Conservation (phyloP, 2,888 invertebrate species). For the Mimachlamys varia region DNA sequence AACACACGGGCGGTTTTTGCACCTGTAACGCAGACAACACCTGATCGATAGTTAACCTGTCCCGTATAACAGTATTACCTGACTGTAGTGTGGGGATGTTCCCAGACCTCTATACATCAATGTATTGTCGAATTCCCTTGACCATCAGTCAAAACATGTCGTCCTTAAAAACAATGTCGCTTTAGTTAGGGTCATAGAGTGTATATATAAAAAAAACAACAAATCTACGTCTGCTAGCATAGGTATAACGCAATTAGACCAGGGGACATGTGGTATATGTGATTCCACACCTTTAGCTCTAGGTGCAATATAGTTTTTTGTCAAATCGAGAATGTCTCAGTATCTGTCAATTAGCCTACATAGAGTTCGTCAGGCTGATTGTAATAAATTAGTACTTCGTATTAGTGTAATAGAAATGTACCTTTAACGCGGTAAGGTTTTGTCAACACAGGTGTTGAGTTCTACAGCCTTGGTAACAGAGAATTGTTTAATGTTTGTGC, state of each 20-base stretch:
- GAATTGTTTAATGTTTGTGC: background rate
- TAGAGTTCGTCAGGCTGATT: background rate
- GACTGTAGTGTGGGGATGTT: background rate
- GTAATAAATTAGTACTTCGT: background rate
- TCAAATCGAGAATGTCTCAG: background rate
- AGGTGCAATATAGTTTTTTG: background rate
- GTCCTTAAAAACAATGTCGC: background rate
- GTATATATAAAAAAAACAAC: background rate
- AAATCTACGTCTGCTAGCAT: background rate
- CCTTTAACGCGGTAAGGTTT: background rate
- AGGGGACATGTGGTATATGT: background rate
- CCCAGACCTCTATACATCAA: background rate
- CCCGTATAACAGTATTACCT: background rate
- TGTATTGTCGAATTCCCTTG: background rate
- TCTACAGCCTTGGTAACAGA: background rate
- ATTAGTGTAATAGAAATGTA: background rate
- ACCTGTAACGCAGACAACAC: background rate
- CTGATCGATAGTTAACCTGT: background rate
- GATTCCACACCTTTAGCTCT: background rate
- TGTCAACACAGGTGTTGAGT: background rate
- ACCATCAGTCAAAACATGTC: conserved; percentile 6
- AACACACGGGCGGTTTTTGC: background rate
- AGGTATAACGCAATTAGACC: background rate
- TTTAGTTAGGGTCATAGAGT: background rate
- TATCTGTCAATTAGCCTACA: background rate